A percentile compares a stretch with the other conserved stretches of the same genome.
Conservation (phyloP, 2,113 vertebrate species). For the Natator depressus region DNA sequence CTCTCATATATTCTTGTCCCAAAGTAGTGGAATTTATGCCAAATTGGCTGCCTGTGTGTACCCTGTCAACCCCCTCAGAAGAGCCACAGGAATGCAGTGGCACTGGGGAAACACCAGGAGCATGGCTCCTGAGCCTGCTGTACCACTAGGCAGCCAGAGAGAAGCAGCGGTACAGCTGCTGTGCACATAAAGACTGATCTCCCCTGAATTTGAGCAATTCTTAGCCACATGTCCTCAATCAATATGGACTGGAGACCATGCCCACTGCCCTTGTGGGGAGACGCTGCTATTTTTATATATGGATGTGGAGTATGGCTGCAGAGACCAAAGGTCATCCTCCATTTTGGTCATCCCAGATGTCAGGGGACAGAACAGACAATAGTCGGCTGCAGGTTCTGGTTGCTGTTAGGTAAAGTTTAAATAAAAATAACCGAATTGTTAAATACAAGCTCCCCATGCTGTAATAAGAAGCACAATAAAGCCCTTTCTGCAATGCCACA, state of each 20-base stretch:
- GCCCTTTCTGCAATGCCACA: background rate
- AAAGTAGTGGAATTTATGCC: background rate
- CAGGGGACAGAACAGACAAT: background rate
- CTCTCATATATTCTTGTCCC: background rate
- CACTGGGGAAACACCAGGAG: background rate
- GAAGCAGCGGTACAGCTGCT: background rate
- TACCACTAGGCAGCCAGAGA: background rate
- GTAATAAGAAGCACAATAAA: background rate
- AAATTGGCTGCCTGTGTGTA: background rate
- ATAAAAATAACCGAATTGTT: background rate
- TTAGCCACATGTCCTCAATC: background rate
- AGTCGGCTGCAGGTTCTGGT: fast-evolving
- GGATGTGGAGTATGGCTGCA: background rate
- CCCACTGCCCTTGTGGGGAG: background rate
- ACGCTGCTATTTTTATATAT: background rate
- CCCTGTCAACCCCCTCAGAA: background rate
- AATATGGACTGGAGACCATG: background rate
- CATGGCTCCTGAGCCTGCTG: background rate
- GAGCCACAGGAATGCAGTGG: background rate
- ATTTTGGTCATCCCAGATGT: background rate
- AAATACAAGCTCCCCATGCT: background rate
- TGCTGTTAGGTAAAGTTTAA: background rate
- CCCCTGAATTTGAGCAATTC: background rate
- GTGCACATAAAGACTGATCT: background rate
- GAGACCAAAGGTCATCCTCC: background rate